Evolutionary conservation across 1,140 invertebrate species (phyloP), one percentile per base, ranked within the genome.

Genomic region (Eulimnadia texana): DNA sequence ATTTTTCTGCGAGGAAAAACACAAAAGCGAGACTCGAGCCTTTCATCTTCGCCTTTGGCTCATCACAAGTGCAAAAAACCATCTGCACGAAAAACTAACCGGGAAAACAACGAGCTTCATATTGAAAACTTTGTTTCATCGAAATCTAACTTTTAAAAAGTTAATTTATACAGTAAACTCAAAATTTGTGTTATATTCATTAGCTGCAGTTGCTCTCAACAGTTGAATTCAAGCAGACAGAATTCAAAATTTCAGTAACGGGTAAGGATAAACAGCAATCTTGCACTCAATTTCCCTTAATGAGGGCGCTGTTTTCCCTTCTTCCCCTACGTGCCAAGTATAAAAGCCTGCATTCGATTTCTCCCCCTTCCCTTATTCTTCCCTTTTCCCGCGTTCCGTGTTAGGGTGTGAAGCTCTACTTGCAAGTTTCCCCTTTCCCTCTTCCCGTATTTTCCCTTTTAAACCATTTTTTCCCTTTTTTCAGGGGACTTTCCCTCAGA

Each of bases 51-150:
- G 55, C 55, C 55, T 57, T 57, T 57, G 24, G 2, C 2, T 57
- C 55, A 33, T 57, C 55, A 57, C 19, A 3, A 33, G 55, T 57
- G 33, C 13, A 57, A 3, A n/a, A n/a, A n/a, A n/a, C n/a, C n/a
- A n/a, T n/a, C n/a, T n/a, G n/a, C n/a, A n/a, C n/a, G n/a, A n/a
- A n/a, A n/a, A n/a, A n/a, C n/a, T n/a, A n/a, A n/a, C n/a, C n/a
- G n/a, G n/a, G n/a, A n/a, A n/a, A n/a, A n/a, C n/a, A n/a, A 1
- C 22, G 55, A 57, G 55, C 55, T 57, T 57, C 55, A 57, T 57
- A 57, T 57, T 57, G 55, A 57, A 57, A 57, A 57, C 55, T 57
- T 57, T 16, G 3, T 28, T 29, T 2, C 55, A 57, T 20, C n/a
- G n/a, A 25, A 29, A 13, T 29, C 16, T 24, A 9, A 56, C 22